Evolutionary conservation across 2,113 vertebrate genomes (phyloP).

Genomic region (Syngnathoides biaculeatus): DNA sequence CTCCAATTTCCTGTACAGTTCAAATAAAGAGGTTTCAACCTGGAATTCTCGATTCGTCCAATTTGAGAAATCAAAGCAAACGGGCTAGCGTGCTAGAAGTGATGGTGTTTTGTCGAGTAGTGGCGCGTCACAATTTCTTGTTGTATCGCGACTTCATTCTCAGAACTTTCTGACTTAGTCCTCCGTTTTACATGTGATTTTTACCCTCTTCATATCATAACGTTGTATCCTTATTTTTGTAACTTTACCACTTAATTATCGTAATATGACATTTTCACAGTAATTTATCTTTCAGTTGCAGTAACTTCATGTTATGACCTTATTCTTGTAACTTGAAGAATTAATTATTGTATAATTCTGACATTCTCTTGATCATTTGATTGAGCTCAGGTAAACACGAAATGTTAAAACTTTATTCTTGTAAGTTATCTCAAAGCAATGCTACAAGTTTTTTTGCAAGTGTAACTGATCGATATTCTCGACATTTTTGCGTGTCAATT

Average conservation of each 20-base stretch:
- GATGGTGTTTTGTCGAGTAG: background rate
- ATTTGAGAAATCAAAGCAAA: background rate
- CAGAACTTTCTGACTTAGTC: no score
- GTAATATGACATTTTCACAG: background rate
- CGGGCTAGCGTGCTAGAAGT: background rate
- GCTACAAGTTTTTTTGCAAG: background rate
- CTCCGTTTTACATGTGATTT: no score
- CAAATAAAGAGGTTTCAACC: background rate
- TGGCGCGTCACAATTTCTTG: no score
- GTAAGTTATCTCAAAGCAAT: background rate
- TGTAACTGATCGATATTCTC: background rate
- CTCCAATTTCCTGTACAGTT: conserved; percentile 8
- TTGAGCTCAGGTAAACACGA: background rate
- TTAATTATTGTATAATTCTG: background rate
- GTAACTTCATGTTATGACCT: background rate
- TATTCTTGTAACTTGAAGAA: background rate
- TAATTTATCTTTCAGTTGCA: background rate
- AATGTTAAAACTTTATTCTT: background rate
- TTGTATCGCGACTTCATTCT: background rate
- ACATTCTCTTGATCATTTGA: background rate
- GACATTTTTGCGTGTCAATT: background rate
- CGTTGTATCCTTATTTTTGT: no score
- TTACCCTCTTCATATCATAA: no score
- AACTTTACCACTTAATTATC: background rate
- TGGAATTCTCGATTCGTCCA: background rate